Evolutionary conservation across 2,888 invertebrate genomes (phyloP), one percentile per base, ranked within the genome.

Genomic region (Luperina testacea): DNA sequence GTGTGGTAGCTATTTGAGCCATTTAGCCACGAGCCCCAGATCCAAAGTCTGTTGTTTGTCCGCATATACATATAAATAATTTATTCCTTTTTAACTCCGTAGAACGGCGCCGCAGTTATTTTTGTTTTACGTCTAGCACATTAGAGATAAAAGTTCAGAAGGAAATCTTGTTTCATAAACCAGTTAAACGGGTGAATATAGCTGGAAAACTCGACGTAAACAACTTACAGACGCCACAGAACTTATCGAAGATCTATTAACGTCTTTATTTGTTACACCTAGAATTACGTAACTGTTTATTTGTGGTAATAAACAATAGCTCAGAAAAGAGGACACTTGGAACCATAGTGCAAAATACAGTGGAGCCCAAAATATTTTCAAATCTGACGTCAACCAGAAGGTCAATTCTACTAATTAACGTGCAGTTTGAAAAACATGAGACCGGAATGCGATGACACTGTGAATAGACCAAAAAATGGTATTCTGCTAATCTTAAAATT

Each of bases 31-130:
- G 42, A 65, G 3, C 48, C 27, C 9, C 59, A 77, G 7, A 45
- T 57, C 20, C n/a, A 45, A 80, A 69, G 27, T 38, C 38, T 38
- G 38, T 48, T 42, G 51, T 63, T 61, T 73, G 32, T n/a, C 32
- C 45, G 42, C 69, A 61, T 42, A 77, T 51, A 59, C 45, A 72
- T 51, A 59, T 51, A 72, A 75, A 85, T 81, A 63, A 81, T 81
- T 51, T 73, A 83, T 77, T 71, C 61, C 65, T 61, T 51, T 72
- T 72, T 48, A 81, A 77, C 80, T 82, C 75, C 81, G 69, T 77
- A 79, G 59, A 65, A 32, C 32, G 76, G 74, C 87, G 78, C 77
- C 81, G 75, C 57, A 67, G 74, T 80, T 83, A 88, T 88, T 89
- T 83, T 80, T 72, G 75, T 76, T 75, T 83, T 73, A 81, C 63